Evolutionary conservation across 1,140 invertebrate species (phyloP).

Genomic region (Phymorhynchus buccinoides): DNA sequence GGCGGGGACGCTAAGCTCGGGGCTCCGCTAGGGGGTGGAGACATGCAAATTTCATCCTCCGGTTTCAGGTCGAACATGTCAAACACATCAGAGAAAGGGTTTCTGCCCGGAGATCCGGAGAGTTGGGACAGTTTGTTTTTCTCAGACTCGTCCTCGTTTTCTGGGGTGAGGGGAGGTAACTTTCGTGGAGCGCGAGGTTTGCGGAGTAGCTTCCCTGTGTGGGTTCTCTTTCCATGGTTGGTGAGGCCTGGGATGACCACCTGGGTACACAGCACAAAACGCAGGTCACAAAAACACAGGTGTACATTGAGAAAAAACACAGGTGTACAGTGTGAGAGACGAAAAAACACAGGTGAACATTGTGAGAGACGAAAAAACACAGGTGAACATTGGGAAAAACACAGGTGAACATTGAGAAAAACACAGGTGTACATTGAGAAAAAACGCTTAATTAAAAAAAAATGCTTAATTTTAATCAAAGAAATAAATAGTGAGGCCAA

Average conservation of each 20-base stretch:
- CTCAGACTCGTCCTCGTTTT: slow-evolving; percentile 11
- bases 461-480: too few relatives aligned
- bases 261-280: not conserved
- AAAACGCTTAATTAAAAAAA: too few relatives aligned
- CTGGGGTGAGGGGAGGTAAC: slow-evolving; percentile 48
- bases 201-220: slow-evolving; percentile 51
- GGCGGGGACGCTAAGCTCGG: slow-evolving; percentile 64
- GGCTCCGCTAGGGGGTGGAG: slow-evolving; percentile 60
- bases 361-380: too few relatives aligned
- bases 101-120: slow-evolving; percentile 13
- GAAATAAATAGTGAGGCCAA: too few relatives aligned
- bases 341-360: too few relatives aligned
- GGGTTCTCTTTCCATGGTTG: slow-evolving; percentile 33
- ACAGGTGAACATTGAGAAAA: too few relatives aligned
- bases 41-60: slow-evolving; percentile 45
- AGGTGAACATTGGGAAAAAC: too few relatives aligned
- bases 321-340: too few relatives aligned
- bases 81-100: slow-evolving; percentile 47
- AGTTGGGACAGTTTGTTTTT: not conserved
- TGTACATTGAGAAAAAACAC: too few relatives aligned
- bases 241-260: slow-evolving; percentile 47
- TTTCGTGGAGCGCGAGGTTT: slow-evolving; percentile 60
- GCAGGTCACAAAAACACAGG: not conserved
- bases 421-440: too few relatives aligned
- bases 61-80: slow-evolving; percentile 47